phyloP scores from a whole-genome alignment of 2,888 invertebrate genomes.

The Punctoribates punctum region DNA sequence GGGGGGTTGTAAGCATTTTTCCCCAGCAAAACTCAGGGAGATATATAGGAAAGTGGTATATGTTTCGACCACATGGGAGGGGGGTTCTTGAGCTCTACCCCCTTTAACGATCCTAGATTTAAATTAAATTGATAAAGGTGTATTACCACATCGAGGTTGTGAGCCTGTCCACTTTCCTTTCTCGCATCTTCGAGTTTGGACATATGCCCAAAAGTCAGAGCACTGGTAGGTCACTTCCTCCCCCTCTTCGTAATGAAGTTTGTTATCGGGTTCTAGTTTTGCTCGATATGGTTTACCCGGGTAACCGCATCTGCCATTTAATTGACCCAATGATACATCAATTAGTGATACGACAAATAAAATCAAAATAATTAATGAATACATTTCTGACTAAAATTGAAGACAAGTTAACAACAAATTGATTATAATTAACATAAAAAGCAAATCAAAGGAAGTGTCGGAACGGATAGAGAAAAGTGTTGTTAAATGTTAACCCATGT shows the following conservation, averaged over 20 bases:
- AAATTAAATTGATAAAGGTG: background rate
- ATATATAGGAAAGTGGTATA: too few species aligned
- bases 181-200: slow-evolving; percentile 30
- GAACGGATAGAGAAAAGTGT: background rate
- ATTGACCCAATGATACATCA: background rate
- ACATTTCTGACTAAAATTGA: background rate
- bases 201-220: slow-evolving; percentile 29
- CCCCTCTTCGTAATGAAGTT: slow-evolving; percentile 36
- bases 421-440: background rate
- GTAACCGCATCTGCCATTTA: slow-evolving; percentile 38
- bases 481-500: background rate
- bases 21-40: too few species aligned
- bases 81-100: too few species aligned
- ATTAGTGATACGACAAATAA: too few species aligned
- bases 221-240: slow-evolving; percentile 39
- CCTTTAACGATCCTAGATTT: too few species aligned
- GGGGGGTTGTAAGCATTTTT: too few species aligned
- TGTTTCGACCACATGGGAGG: too few species aligned
- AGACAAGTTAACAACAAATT: background rate
- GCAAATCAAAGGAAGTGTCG: background rate
- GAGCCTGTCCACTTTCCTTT: slow-evolving; percentile 35
- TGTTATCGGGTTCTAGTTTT: slow-evolving; percentile 37
- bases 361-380: background rate
- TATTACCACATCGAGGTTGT: slow-evolving; percentile 36
- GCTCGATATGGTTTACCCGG: slow-evolving; percentile 41